Conservation (phyloP, 2,113 vertebrate genomes). For the Gambusia holbrooki region DNA sequence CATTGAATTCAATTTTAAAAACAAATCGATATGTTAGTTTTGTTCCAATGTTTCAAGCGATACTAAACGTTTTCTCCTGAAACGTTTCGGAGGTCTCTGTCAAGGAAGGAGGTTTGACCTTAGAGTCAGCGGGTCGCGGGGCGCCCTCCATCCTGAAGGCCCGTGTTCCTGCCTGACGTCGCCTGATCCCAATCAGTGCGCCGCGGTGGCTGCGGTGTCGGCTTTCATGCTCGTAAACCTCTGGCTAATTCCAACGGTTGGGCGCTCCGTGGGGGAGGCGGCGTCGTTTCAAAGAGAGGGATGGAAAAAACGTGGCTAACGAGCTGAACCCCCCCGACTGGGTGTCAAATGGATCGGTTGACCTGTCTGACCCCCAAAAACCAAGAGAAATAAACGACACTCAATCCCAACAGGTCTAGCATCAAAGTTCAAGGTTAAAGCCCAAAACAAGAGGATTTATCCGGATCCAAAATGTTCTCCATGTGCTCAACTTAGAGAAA, state of each 20-base stretch:
- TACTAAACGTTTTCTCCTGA: background rate
- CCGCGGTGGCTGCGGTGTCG: constrained; percentile 13
- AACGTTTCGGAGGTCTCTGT: constrained; percentile 1
- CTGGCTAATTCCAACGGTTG: constrained; percentile 33
- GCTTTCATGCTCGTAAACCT: constrained; percentile 43
- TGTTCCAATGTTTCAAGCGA: background rate
- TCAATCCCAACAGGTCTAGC: constrained; percentile 28
- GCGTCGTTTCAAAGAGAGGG: constrained; percentile 37
- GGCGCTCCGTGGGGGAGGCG: background rate
- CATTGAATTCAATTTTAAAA: too few relatives aligned
- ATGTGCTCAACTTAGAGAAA: background rate
- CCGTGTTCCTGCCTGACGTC: constrained; percentile 20
- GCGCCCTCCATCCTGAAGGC: background rate
- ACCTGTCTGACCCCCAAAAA: constrained; percentile 43
- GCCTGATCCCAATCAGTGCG: constrained; percentile 36
- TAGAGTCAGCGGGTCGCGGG: constrained; percentile 18
- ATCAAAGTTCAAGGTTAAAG: constrained; percentile 51
- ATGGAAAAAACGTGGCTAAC: constrained; percentile 26
- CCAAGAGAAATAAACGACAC: constrained; percentile 17
- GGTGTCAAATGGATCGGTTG: constrained; percentile 55
- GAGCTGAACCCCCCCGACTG: constrained; percentile 5
- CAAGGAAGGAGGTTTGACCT: constrained; percentile 3
- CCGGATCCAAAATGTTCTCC: background rate
- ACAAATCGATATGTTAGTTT: background rate
- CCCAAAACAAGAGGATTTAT: constrained; percentile 18